Evolutionary conservation across 2,888 invertebrate genomes (phyloP).

Genomic region (Cerceris rybyensis): DNA sequence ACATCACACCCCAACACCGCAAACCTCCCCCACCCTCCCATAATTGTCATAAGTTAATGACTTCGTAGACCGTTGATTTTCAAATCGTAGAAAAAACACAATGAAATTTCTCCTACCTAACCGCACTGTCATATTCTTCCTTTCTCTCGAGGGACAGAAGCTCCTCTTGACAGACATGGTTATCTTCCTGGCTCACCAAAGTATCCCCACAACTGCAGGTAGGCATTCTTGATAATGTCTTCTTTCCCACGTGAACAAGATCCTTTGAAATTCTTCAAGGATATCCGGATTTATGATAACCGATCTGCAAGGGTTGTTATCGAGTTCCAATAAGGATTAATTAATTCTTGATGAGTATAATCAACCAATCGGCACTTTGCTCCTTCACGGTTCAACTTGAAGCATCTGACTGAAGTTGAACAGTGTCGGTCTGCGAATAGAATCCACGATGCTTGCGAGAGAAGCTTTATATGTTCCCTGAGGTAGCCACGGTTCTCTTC

Average conservation of each 20-base stretch:
- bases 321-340: too few species aligned
- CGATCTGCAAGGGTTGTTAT: too few species aligned
- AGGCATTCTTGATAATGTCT: conserved; percentile 67
- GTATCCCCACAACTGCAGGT: conserved; percentile 71
- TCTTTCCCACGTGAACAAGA: neutral
- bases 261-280: too few species aligned
- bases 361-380: neutral
- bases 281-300: too few species aligned
- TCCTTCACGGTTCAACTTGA: neutral
- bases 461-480: conserved; percentile 35
- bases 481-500: neutral
- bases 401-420: neutral
- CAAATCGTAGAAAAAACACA: neutral
- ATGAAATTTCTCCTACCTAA: conserved; percentile 57
- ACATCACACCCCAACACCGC: too few species aligned
- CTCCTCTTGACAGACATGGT: conserved; percentile 67
- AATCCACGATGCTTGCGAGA: conserved; percentile 21
- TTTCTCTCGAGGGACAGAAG: conserved; percentile 33
- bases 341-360: too few species aligned
- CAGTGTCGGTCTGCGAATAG: conserved; percentile 32
- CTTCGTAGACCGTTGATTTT: neutral
- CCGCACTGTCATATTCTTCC: conserved; percentile 30
- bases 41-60: too few species aligned
- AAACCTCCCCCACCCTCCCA: neutral
- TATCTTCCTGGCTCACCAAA: conserved; percentile 50